phyloP scores from a whole-genome alignment of 1,140 invertebrate species.

The Drosophila funebris region DNA sequence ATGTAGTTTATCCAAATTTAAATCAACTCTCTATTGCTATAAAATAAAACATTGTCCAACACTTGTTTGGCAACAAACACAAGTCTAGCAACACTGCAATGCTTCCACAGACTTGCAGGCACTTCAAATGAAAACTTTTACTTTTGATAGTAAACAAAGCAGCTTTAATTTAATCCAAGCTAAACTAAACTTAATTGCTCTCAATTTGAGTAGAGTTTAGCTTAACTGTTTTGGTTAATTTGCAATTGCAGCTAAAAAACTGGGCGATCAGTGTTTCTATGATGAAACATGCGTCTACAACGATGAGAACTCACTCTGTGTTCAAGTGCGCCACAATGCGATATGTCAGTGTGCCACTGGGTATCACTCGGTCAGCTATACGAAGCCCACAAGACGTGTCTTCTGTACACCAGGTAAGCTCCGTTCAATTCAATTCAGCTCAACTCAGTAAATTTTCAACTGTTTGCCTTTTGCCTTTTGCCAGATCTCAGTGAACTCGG shows the following conservation, averaged over 20 bases:
- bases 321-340: conserved; percentile 92
- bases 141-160: too few species aligned
- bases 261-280: conserved; percentile 94
- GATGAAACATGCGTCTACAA: conserved; percentile 89
- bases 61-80: too few species aligned
- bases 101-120: too few species aligned
- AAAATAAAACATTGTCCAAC: too few species aligned
- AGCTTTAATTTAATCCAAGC: too few species aligned
- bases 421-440: too few species aligned
- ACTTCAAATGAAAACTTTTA: too few species aligned
- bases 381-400: conserved; percentile 88
- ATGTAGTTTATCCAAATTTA: too few species aligned
- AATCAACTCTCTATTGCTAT: too few species aligned
- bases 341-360: conserved; percentile 92
- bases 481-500: conserved; percentile 91
- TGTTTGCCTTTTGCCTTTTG: background rate
- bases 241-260: conserved; percentile 87
- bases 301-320: conserved; percentile 91
- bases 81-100: too few species aligned
- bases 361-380: conserved; percentile 90
- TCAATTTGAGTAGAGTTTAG: background rate
- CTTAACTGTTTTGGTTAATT: background rate
- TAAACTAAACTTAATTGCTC: too few species aligned
- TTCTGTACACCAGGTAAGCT: conserved; percentile 93
- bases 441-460: background rate